phyloP scores from a whole-genome alignment of 2,113 vertebrate genomes.

The Anarrhichthys ocellatus region DNA sequence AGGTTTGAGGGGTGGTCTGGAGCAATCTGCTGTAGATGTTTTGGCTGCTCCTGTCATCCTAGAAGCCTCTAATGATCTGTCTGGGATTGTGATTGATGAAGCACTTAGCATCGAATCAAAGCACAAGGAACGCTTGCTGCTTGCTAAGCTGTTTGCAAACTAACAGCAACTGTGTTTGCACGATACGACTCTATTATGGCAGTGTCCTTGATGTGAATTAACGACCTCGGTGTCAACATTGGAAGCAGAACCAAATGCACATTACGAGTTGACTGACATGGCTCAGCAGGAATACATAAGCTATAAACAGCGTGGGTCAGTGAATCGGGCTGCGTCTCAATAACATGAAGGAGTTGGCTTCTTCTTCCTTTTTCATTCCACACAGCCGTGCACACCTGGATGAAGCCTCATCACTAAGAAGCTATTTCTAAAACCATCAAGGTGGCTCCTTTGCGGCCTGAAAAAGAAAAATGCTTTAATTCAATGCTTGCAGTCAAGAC shows the following conservation, averaged over 20 bases:
- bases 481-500: constrained; percentile 37
- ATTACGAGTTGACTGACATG: constrained; percentile 45
- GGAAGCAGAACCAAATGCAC: constrained; percentile 35
- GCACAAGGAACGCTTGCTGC: constrained; percentile 60
- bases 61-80: constrained; percentile 78
- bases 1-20: constrained; percentile 73
- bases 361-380: background rate
- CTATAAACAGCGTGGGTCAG: constrained; percentile 37
- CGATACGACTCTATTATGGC: constrained; percentile 71
- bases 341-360: constrained; percentile 7
- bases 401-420: constrained; percentile 25
- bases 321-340: constrained; percentile 1
- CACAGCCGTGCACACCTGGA: constrained; percentile 61
- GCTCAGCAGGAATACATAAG: constrained; percentile 35
- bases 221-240: constrained; percentile 64
- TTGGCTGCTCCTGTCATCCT: constrained; percentile 77
- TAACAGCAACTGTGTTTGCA: constrained; percentile 61
- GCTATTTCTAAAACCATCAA: constrained; percentile 46
- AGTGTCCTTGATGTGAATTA: constrained; percentile 75
- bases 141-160: constrained; percentile 76
- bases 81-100: constrained; percentile 81
- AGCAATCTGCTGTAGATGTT: constrained; percentile 72
- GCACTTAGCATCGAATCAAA: constrained; percentile 78
- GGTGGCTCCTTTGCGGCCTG: constrained; percentile 14
- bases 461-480: constrained; percentile 11